phyloP scores from a whole-genome alignment of 2,797 vertebrate genomes.

The Galaxias olidus region DNA sequence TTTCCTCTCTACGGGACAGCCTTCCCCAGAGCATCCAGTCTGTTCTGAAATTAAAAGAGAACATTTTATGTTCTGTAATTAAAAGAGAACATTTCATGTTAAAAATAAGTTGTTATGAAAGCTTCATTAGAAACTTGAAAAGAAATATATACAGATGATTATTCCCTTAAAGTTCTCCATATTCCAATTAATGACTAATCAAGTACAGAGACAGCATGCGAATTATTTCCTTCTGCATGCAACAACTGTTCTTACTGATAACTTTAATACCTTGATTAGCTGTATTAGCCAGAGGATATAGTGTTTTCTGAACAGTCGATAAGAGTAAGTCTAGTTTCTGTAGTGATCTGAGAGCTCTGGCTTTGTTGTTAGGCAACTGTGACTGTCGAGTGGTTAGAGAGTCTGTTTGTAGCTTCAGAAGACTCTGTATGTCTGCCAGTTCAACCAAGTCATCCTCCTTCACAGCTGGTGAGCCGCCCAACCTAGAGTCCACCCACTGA shows the following conservation, averaged over 20 bases:
- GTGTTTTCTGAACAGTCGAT: conserved; percentile 61
- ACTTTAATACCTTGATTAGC: conserved; percentile 67
- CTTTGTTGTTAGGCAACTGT: conserved; percentile 40
- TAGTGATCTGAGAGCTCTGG: conserved; percentile 46
- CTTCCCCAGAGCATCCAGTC: conserved; percentile 9
- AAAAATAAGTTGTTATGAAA: too few species aligned
- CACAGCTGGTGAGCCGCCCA: conserved; percentile 38
- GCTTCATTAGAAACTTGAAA: too few species aligned
- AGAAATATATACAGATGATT: too few species aligned
- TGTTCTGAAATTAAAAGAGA: conserved; percentile 14
- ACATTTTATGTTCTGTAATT: not conserved
- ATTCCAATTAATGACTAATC: too few species aligned
- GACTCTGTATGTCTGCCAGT: conserved; percentile 64
- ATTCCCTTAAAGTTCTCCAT: too few species aligned
- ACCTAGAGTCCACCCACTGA: conserved; percentile 67
- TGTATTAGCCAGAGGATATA: conserved; percentile 50
- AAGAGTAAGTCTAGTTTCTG: conserved; percentile 72
- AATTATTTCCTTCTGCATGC: too few species aligned
- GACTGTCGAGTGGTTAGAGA: conserved; percentile 22
- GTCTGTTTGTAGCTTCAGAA: conserved; percentile 61
- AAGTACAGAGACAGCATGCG: too few species aligned
- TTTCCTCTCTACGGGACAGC: conserved; percentile 11
- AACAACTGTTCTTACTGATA: conserved; percentile 2
- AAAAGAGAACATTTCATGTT: not conserved
- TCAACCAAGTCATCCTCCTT: conserved; percentile 56